Percentiles rank a stretch among this genome's conserved stretches.
These are phyloP conservation scores for Anableps anableps DNA, from an alignment of 2,797 vertebrate species.

Conservation along the genomic window DNA sequence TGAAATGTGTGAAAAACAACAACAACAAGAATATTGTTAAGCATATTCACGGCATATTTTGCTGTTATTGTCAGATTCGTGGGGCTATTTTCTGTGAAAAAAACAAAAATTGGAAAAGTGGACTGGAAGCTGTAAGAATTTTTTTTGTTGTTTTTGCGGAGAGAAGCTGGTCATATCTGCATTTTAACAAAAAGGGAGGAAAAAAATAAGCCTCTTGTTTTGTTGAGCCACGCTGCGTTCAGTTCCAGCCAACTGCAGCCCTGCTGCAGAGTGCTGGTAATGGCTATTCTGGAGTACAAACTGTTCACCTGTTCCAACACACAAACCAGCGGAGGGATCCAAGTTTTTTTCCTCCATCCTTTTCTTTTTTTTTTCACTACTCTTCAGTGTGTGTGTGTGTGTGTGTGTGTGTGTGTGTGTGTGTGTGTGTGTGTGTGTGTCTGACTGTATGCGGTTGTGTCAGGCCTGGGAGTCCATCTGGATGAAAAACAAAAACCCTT, in stretches of 20 bases:
- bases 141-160: constrained; percentile 46
- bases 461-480: constrained; percentile 83
- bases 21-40: constrained; percentile 49
- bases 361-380: constrained; percentile 68
- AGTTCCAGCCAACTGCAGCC: constrained; percentile 85
- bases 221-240: constrained; percentile 82
- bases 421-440: constrained; percentile 44
- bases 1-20: constrained; percentile 37
- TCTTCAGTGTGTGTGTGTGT: constrained; percentile 48
- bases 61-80: constrained; percentile 58
- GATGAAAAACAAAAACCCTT: constrained; percentile 82
- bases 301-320: constrained; percentile 90
- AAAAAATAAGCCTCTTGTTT: constrained; percentile 83
- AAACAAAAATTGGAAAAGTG: constrained; percentile 71
- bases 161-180: constrained; percentile 79
- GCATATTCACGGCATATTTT: constrained; percentile 66
- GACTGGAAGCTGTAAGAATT: constrained; percentile 56
- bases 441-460: constrained; percentile 74
- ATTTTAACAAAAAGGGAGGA: constrained; percentile 78
- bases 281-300: constrained; percentile 90
- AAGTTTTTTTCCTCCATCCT: constrained; percentile 75
- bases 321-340: constrained; percentile 85
- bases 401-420: constrained; percentile 51
- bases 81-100: constrained; percentile 58
- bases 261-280: constrained; percentile 87